Evolutionary conservation across 2,797 vertebrate species (phyloP).

Genomic region (Buphagus erythrorhynchus): DNA sequence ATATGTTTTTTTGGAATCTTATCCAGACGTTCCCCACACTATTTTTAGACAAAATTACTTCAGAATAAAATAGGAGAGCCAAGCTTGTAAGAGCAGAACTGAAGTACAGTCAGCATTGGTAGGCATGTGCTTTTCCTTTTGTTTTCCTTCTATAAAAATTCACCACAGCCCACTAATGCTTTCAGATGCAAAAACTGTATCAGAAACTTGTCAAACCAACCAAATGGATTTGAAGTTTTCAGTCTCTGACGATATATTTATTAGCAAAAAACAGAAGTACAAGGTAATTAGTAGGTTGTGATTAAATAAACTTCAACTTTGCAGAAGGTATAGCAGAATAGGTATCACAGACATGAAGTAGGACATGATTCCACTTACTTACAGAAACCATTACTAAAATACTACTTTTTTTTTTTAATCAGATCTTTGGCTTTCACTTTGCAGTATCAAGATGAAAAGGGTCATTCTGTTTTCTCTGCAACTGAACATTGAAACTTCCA

Average conservation of each 20-base stretch:
- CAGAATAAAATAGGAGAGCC: not conserved
- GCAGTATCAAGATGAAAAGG: not conserved
- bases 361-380: not conserved
- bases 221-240: not conserved
- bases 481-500: fast-evolving
- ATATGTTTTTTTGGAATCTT: not conserved
- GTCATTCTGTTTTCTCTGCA: not conserved
- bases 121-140: not conserved
- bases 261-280: not conserved
- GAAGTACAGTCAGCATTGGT: not conserved
- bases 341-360: not conserved
- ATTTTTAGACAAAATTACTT: not conserved
- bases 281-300: not conserved
- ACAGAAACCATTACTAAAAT: not conserved
- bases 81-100: not conserved
- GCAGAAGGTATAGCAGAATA: not conserved
- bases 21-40: not conserved
- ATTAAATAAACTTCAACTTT: not conserved
- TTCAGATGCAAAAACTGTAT: not conserved
- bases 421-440: not conserved
- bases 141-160: not conserved
- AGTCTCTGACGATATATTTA: not conserved
- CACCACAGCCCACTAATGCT: not conserved
- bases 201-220: not conserved
- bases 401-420: not conserved